phyloP scores from a whole-genome alignment of 1,140 invertebrate genomes.

The Bombus pyrosoma region DNA sequence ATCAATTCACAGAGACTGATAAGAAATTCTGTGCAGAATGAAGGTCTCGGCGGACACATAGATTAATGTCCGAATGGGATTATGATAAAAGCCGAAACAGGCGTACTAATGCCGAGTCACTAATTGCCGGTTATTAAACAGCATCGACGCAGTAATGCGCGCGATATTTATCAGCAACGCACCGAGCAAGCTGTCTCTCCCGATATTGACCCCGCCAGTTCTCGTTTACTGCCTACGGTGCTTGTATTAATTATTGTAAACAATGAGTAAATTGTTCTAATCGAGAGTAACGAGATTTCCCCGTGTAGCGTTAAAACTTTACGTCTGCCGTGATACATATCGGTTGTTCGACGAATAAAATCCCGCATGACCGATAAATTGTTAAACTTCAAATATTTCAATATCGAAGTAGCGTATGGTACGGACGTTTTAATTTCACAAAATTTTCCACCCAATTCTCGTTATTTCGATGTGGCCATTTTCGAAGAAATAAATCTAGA shows the following conservation, averaged over 20 bases:
- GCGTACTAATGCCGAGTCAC: conserved; percentile 54
- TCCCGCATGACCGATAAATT: too few species aligned
- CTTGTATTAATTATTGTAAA: conserved; percentile 59
- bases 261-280: conserved; percentile 59
- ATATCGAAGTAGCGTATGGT: neutral
- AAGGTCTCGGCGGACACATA: neutral
- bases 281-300: conserved; percentile 52
- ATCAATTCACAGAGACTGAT: neutral
- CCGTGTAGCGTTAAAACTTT: neutral
- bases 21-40: conserved; percentile 13
- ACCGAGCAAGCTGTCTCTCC: neutral
- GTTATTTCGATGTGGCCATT: neutral
- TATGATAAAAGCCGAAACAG: conserved; percentile 56
- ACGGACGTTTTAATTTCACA: neutral
- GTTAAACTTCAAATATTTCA: neutral
- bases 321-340: neutral
- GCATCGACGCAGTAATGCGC: conserved; percentile 38
- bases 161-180: conserved; percentile 41
- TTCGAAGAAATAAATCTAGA: neutral
- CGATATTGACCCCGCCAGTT: conserved; percentile 39
- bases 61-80: conserved; percentile 60
- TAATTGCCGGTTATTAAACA: conserved; percentile 61
- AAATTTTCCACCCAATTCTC: neutral
- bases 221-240: conserved; percentile 22
- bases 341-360: neutral